phyloP scores from a whole-genome alignment of 1,140 invertebrate species.

The Hylaeus volcanicus region DNA sequence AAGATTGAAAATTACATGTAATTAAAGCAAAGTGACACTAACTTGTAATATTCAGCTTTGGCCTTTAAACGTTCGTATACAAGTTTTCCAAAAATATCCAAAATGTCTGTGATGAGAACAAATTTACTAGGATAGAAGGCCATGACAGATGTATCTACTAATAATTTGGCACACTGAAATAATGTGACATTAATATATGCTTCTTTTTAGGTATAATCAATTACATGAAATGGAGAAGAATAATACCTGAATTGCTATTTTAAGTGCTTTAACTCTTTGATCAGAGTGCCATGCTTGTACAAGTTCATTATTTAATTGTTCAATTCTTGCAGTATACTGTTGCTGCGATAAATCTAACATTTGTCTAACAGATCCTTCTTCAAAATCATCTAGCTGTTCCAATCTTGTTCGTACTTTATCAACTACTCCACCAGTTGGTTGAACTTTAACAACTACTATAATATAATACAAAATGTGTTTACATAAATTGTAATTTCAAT shows the following conservation, averaged over 20 bases:
- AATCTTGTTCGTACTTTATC: conserved; percentile 95
- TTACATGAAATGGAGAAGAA: conserved; percentile 28
- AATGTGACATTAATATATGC: conserved; percentile 49
- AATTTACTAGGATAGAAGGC: conserved; percentile 99
- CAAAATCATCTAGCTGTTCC: conserved; percentile 97
- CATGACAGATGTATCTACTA: conserved; percentile 93
- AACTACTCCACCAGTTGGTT: conserved; percentile 85
- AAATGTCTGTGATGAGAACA: conserved; percentile 96
- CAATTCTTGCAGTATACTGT: conserved; percentile 93
- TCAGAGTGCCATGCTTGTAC: conserved; percentile 95
- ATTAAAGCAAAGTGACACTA: conserved; percentile 54
- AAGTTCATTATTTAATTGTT: conserved; percentile 94
- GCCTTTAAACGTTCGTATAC: conserved; percentile 93
- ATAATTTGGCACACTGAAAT: conserved; percentile 93
- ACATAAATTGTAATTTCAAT: neutral
- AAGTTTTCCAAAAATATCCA: conserved; percentile 96
- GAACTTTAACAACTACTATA: conserved; percentile 88
- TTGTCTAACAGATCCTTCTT: conserved; percentile 92
- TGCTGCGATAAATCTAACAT: conserved; percentile 94
- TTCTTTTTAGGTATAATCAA: conserved; percentile 4
- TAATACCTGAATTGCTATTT: conserved; percentile 93
- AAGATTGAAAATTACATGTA: conserved; percentile 20
- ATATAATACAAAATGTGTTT: conserved; percentile 17
- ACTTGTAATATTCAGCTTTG: conserved; percentile 87
- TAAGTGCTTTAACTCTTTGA: conserved; percentile 96